Conservation (phyloP, 2,113 vertebrate species). For the Sinocyclocheilus anophthalmus region DNA sequence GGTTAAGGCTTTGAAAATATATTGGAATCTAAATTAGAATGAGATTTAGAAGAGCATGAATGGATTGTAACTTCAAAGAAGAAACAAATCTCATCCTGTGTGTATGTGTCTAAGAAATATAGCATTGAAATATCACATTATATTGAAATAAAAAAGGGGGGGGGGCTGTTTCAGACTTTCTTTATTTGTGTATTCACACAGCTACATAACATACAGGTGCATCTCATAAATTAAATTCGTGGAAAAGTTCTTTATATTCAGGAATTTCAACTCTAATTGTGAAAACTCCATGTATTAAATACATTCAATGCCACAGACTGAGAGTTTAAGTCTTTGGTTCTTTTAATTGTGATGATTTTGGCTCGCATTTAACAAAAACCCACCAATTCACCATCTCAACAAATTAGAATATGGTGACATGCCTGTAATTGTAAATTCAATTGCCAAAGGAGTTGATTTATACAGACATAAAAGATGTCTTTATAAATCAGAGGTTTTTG, state of each 20-base stretch:
- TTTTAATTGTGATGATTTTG: too few species aligned
- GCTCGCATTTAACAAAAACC: too few species aligned
- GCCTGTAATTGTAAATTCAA: not conserved
- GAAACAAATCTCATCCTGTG: not conserved
- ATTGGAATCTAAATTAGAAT: not conserved
- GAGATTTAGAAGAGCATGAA: not conserved
- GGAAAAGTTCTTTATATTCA: too few species aligned
- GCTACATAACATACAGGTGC: not conserved
- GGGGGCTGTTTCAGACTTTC: not conserved
- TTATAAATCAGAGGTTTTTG: not conserved
- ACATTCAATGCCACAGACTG: too few species aligned
- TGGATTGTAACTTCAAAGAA: not conserved
- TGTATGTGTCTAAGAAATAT: not conserved
- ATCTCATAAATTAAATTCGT: too few species aligned
- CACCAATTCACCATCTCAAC: too few species aligned
- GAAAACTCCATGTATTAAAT: too few species aligned
- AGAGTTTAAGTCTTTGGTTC: too few species aligned
- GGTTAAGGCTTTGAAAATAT: conserved; percentile 11
- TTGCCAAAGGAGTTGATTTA: not conserved
- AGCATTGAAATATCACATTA: not conserved
- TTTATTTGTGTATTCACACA: not conserved
- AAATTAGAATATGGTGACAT: too few species aligned
- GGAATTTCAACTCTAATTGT: too few species aligned
- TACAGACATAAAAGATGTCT: not conserved
- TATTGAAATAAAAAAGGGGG: too few species aligned